These are phyloP conservation scores for Pachliopta kotzebuea DNA, from an alignment of 2,888 invertebrate species.

Conservation along the genomic window DNA sequence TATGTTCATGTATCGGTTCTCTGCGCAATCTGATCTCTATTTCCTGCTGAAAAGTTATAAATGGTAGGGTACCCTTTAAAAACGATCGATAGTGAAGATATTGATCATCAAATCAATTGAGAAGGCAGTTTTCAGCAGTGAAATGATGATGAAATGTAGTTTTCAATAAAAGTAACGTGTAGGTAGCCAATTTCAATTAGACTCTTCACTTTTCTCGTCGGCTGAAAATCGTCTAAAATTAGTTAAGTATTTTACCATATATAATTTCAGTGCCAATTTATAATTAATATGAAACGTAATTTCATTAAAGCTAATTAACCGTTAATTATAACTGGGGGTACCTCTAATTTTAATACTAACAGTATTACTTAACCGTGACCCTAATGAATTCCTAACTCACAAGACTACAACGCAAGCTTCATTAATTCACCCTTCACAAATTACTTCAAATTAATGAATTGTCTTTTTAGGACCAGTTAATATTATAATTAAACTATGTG, in stretches of 20 bases:
- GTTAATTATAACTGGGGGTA: slow-evolving; percentile 16
- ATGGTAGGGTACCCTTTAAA: no score
- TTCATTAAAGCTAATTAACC: slow-evolving; percentile 15
- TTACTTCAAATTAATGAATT: slow-evolving; percentile 14
- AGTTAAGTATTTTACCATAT: not conserved
- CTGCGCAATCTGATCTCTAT: no score
- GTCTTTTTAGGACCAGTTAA: slow-evolving; percentile 3
- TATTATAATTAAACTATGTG: not conserved
- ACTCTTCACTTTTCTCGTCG: not conserved
- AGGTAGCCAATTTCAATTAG: no score
- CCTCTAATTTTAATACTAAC: slow-evolving; percentile 19
- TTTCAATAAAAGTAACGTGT: no score
- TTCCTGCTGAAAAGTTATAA: no score
- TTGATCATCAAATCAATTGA: no score
- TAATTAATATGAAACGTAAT: slow-evolving; percentile 11
- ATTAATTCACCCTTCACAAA: slow-evolving; percentile 25
- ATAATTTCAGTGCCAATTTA: not conserved
- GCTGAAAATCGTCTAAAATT: not conserved
- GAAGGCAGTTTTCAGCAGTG: no score
- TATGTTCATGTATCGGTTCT: no score
- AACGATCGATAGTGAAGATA: no score
- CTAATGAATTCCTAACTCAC: slow-evolving; percentile 24
- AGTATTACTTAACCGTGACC: slow-evolving; percentile 15
- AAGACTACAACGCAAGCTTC: slow-evolving; percentile 8
- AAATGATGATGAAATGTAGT: no score